Base-by-base conservation (phyloP, 2,797 vertebrate species). In the Crocidura indochinensis region DNA sequence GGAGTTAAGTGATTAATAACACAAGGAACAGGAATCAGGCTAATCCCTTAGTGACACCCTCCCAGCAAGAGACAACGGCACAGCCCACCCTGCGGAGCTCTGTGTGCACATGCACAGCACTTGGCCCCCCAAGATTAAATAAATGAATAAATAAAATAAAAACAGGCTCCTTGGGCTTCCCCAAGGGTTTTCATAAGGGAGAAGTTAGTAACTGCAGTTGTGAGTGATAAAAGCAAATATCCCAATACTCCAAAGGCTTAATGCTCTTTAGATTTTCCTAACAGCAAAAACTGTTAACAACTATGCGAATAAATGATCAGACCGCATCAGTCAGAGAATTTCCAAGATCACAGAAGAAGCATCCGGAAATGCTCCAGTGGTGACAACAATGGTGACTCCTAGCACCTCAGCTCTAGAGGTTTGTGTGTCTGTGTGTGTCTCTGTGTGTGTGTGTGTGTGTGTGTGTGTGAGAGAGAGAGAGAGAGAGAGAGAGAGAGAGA, bases 1-100 rank as follows among this genome's bases (percentile, higher is more conserved):
- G 81, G 72, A 75, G 56, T 72, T 47, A 44, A 88, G 88, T 94
- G 95, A 91, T 94, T 96, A 96, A 96, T 85, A 87, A 95, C 87
- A 91, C n/a, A 20, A 86, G 84, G 69, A 86, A 51, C 7, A 44
- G 90, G 75, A 94, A 80, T 83, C 67, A 91, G 72, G 84, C 74
- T 88, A 90, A 95, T 82, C 87, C 85, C 85, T 95, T 87, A 93
- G 95, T 27, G 74, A 81, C 93, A 76, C 64, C 95, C 84, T 95
- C 94, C 78, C 94, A 76, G 38, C 22, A 78, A 62, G 93, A 51
- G 10, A 75, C 49, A 15, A 64, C n/a, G 7, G 10, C 0, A 0
- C 0, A 60, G 56, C 15, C 31, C 5, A 5, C n/a, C 31, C 29
- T 1, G 0, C 22, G 64, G 81, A 53, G 14, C 0, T 38, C 62